Evolutionary conservation across 2,888 invertebrate genomes (phyloP).

Genomic region (Liodrosophila aerea): DNA sequence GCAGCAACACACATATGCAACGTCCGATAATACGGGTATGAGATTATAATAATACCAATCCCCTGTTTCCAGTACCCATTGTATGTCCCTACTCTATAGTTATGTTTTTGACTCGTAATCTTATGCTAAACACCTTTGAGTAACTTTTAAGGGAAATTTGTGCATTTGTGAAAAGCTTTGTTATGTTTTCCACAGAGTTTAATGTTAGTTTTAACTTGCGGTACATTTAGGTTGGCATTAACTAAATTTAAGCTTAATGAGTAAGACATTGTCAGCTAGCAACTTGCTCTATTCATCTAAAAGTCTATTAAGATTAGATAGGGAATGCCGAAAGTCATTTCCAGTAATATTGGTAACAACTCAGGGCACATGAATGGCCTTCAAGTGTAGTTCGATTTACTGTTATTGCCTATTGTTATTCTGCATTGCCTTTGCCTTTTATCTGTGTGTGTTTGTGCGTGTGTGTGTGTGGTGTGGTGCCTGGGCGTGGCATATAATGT

Average conservation of each 20-base stretch:
- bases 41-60: slow-evolving; percentile 22
- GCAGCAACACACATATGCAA: slow-evolving; percentile 33
- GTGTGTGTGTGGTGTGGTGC: too few species aligned
- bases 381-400: slow-evolving; percentile 62
- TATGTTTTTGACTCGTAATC: too few species aligned
- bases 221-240: slow-evolving; percentile 11
- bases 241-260: slow-evolving; percentile 4
- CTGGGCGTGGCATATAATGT: slow-evolving; percentile 58
- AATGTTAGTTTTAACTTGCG: slow-evolving; percentile 13
- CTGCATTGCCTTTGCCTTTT: slow-evolving; percentile 30
- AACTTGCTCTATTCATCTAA: too few species aligned
- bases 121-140: slow-evolving; percentile 15
- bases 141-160: background rate
- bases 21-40: slow-evolving; percentile 31
- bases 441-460: slow-evolving; percentile 49
- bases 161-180: slow-evolving; percentile 22
- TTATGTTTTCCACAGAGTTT: slow-evolving; percentile 17
- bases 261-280: background rate
- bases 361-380: slow-evolving; percentile 33
- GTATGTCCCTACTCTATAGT: slow-evolving; percentile 3
- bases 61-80: slow-evolving; percentile 1
- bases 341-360: slow-evolving; percentile 23
- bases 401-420: slow-evolving; percentile 48
- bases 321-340: slow-evolving; percentile 14
- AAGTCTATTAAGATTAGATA: slow-evolving; percentile 29